These are phyloP conservation scores for Sebastes paucispinis DNA, from an alignment of 2,797 vertebrate species.

Conservation along the genomic window DNA sequence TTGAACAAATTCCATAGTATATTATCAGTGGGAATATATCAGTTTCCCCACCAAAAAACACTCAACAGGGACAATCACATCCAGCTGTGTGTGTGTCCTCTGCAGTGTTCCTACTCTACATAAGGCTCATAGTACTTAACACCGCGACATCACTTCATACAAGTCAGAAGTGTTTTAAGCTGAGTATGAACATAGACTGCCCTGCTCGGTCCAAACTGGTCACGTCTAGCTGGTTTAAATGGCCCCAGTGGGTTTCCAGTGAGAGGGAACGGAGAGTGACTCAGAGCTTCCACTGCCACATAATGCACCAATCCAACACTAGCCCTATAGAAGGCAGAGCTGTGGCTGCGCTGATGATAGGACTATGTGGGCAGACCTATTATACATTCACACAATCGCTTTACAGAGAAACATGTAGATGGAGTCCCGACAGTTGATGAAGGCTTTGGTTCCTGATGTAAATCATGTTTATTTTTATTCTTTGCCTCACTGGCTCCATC, in stretches of 20 bases:
- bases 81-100: background rate
- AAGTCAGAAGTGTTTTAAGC: background rate
- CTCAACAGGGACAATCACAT: background rate
- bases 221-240: background rate
- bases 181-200: background rate
- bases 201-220: background rate
- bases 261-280: slow-evolving; percentile 14
- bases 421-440: background rate
- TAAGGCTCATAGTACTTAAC: background rate
- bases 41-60: background rate
- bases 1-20: slow-evolving; percentile 12
- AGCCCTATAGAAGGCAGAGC: background rate
- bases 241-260: slow-evolving; percentile 10
- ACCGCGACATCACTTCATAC: background rate
- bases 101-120: background rate
- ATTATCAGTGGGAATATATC: background rate
- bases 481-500: background rate
- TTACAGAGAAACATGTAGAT: background rate
- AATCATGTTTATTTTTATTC: background rate
- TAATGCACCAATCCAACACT: background rate
- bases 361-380: background rate
- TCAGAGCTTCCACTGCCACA: slow-evolving; percentile 42
- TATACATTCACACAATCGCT: background rate
- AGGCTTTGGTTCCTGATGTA: background rate
- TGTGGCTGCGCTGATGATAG: background rate